Base-by-base conservation (phyloP, 2,113 vertebrate species). In the Labeo rohita region DNA sequence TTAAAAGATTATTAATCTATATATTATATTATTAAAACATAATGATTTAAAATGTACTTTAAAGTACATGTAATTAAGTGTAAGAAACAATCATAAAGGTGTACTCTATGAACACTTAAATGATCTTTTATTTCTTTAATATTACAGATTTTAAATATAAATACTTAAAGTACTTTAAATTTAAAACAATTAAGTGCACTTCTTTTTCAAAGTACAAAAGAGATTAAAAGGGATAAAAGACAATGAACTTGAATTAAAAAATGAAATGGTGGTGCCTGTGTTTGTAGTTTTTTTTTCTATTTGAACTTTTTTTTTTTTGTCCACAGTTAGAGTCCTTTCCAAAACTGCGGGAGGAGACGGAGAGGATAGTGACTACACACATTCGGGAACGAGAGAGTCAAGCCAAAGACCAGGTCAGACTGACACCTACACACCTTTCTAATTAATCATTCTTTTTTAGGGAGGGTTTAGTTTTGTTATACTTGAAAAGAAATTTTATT, bases 381-480 rank as follows among this genome's bases (percentile, higher is more conserved):
- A 97, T 99, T 89, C 95, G 93, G 56, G 95, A 98, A 86, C 92
- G 96, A 91, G 97, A 99, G 92, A 96, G 94, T 80, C 96, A 93
- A 93, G 97, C 97, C 79, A 97, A 96, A 93, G 95, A 97, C 82
- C 97, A 98, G 96, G 98, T 98, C 79, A 92, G 91, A 82, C 49
- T 52, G 49, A 61, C 28, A 34, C 39, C 50, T 39, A 28, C 39
- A 78, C 63, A 50, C 65, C 49, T 54, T 9, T 77, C 47, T 8
- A 77, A 77, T 34, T 1, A 54, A 18, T 10, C 47, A 18, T 15
- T 54, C 49, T 77, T 52, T 39, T 39, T 16, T 43, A 36, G n/a
- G 49, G 43, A 23, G 21, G 21, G 11, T 49, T 49, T 47, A 23
- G 45, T 28, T 28, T 28, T 2, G 2, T 23, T 74, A 47, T 47